Percentiles rank a stretch among this genome's conserved stretches.
phyloP scores from a whole-genome alignment of 2,888 invertebrate species.

The Fragum fragum region DNA sequence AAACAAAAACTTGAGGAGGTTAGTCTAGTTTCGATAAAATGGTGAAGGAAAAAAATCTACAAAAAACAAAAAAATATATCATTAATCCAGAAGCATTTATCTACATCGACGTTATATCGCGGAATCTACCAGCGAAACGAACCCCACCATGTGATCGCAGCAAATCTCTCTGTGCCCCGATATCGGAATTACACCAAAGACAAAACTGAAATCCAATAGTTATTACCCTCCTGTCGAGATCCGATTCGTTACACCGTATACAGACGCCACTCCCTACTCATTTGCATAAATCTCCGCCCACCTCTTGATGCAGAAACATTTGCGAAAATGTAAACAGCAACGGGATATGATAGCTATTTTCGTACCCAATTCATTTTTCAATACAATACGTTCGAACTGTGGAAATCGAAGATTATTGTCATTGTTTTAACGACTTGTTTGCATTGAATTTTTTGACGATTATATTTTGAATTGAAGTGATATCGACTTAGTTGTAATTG shows the following conservation, averaged over 20 bases:
- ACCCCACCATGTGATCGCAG: not conserved
- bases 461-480: not conserved
- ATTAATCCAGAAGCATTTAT: not conserved
- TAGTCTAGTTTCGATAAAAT: too few relatives aligned
- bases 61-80: not conserved
- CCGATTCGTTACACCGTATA: not conserved
- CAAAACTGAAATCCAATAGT: slow-evolving; percentile 6
- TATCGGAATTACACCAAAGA: not conserved
- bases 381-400: slow-evolving; percentile 32
- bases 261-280: slow-evolving; percentile 33
- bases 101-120: not conserved
- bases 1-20: too few relatives aligned
- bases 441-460: not conserved
- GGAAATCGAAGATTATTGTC: slow-evolving; percentile 28
- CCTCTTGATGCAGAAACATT: not conserved
- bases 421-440: slow-evolving; percentile 16
- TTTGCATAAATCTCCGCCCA: slow-evolving; percentile 48
- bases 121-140: not conserved
- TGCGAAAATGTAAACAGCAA: slow-evolving; percentile 28
- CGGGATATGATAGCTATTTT: slow-evolving; percentile 38
- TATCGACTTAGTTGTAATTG: not conserved
- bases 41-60: not conserved
- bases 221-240: not conserved
- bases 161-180: not conserved
- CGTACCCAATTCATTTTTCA: slow-evolving; percentile 24